phyloP scores from a whole-genome alignment of 2,888 invertebrate species.

The Microplitis manilae region DNA sequence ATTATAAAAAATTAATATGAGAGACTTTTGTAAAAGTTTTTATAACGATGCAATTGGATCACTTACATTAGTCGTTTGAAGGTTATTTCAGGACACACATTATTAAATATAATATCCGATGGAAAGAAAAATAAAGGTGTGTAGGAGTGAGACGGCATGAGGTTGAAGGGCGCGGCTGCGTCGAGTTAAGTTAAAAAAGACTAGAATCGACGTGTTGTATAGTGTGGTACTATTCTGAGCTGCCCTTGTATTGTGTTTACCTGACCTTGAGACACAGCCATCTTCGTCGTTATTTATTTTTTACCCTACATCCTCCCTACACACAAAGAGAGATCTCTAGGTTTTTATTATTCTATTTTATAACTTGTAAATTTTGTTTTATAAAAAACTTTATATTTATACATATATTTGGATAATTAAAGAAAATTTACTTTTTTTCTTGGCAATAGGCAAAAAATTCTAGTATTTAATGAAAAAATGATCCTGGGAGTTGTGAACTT shows the following conservation, averaged over 20 bases:
- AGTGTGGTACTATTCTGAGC: constrained; percentile 45
- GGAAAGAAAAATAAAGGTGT: constrained; percentile 47
- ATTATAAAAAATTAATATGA: neutral
- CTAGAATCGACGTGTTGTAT: constrained; percentile 59
- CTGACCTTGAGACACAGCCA: constrained; percentile 67
- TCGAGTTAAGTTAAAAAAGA: constrained; percentile 25
- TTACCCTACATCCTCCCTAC: constrained; percentile 20
- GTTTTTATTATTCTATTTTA: neutral
- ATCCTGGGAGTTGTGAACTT: no score
- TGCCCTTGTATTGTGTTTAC: constrained; percentile 68
- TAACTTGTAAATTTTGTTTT: constrained; percentile 5
- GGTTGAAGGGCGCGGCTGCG: constrained; percentile 68
- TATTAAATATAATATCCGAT: constrained; percentile 49
- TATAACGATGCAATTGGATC: constrained; percentile 46
- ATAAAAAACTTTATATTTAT: no score
- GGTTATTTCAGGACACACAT: constrained; percentile 45
- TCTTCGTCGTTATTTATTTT: constrained; percentile 45
- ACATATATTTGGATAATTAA: no score
- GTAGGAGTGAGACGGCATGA: constrained; percentile 61
- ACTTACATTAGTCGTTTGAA: constrained; percentile 45
- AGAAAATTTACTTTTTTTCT: no score
- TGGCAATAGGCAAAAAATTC: no score
- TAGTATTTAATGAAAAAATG: no score
- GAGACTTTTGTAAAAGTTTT: neutral
- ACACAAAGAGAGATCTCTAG: neutral